Percentiles rank a stretch among this genome's conserved stretches.
Evolutionary conservation across 1,140 invertebrate genomes (phyloP).

Genomic region (Cydia amplana): DNA sequence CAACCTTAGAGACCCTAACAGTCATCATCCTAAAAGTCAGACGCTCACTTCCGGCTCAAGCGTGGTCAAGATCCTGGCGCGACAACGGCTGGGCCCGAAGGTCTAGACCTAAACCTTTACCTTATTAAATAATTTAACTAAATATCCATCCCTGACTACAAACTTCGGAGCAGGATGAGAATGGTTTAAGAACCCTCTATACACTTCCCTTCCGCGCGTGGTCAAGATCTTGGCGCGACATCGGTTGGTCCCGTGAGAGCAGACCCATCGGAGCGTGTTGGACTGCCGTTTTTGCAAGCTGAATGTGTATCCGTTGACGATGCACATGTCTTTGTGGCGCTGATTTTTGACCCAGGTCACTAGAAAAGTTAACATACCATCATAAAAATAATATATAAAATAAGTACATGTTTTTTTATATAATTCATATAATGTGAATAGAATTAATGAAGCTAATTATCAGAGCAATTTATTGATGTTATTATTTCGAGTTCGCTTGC

Average conservation of each 20-base stretch:
- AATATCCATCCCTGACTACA: background rate
- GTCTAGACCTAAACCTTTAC: background rate
- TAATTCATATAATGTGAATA: too few species aligned
- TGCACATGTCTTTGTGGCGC: background rate
- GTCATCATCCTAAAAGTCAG: too few species aligned
- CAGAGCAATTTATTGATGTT: too few species aligned
- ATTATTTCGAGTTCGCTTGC: too few species aligned
- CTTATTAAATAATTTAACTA: background rate
- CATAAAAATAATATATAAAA: too few species aligned
- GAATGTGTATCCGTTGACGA: conserved; percentile 5
- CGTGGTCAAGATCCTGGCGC: background rate
- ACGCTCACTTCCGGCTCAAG: background rate
- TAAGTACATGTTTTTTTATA: background rate
- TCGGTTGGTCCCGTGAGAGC: background rate
- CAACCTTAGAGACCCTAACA: too few species aligned
- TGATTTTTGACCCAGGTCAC: background rate
- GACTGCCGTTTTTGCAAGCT: background rate
- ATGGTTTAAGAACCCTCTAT: background rate
- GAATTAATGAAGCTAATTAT: too few species aligned
- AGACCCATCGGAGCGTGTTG: conserved; percentile 2
- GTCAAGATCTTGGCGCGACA: background rate
- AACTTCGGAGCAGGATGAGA: background rate
- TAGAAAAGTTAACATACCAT: background rate
- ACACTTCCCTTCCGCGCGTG: background rate
- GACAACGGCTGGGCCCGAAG: background rate